Conservation (phyloP, 37 sponge, comb jelly and placozoan genomes). For the Hexactinellida sp. region DNA sequence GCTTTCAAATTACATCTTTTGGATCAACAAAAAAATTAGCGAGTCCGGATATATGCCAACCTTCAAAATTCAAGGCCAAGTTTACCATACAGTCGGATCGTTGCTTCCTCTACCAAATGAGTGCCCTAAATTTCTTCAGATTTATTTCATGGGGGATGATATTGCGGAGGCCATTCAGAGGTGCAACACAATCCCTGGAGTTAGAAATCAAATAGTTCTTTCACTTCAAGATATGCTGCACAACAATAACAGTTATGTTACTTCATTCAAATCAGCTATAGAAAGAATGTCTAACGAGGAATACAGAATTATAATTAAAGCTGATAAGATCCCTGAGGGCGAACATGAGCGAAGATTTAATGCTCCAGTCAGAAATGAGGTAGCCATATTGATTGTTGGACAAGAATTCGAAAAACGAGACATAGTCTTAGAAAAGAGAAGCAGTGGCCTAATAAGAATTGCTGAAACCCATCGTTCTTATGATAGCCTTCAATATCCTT, state of each 20-base stretch:
- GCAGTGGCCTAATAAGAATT: conserved; percentile 13
- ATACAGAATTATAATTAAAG: conserved; percentile 22
- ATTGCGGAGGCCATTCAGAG: not conserved
- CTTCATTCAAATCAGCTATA: not conserved
- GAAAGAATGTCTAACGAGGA: not conserved
- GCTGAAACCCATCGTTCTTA: conserved; percentile 27
- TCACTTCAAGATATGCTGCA: conserved; percentile 17
- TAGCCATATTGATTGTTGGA: conserved; percentile 21
- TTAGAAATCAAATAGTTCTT: not conserved
- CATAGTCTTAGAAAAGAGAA: conserved; percentile 11
- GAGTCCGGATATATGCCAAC: conserved; percentile 30
- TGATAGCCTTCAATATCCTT: conserved; percentile 24
- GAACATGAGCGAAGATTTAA: conserved; percentile 27
- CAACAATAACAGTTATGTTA: not conserved
- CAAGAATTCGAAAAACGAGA: conserved; percentile 28
- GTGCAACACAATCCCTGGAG: not conserved
- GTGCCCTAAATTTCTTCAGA: conserved; percentile 24
- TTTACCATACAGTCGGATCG: conserved; percentile 26
- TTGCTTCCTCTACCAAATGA: conserved; percentile 28
- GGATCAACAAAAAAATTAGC: conserved; percentile 1
- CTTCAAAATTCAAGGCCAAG: conserved; percentile 34
- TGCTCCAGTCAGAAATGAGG: conserved; percentile 25
- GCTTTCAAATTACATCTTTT: conserved; percentile 20
- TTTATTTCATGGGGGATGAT: conserved; percentile 20
- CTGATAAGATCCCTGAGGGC: conserved; percentile 19